Evolutionary conservation across 2,888 invertebrate genomes (phyloP).

Genomic region (Allophyes oxyacanthae): DNA sequence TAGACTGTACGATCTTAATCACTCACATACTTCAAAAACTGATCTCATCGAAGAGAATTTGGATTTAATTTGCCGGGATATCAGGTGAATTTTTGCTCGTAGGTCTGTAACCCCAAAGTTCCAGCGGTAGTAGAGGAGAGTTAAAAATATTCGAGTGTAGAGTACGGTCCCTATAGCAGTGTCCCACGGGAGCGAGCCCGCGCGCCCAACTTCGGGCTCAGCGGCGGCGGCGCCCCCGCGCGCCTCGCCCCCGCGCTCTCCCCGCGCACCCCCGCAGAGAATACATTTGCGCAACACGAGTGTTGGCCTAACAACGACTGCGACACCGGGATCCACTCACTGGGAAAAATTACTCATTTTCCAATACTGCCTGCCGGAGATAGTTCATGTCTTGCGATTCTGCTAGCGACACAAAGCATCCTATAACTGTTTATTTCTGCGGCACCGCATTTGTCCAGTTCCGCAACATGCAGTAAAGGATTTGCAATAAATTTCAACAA

Average conservation of each 20-base stretch:
- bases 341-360: constrained; percentile 86
- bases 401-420: constrained; percentile 68
- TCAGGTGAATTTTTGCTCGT: background rate
- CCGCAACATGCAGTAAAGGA: constrained; percentile 62
- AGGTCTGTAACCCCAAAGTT: constrained; percentile 5
- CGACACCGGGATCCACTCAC: constrained; percentile 80
- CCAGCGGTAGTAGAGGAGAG: constrained; percentile 36
- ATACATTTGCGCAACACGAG: constrained; percentile 89
- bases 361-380: constrained; percentile 63
- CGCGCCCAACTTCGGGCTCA: constrained; percentile 89
- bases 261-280: constrained; percentile 81
- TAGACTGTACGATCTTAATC: constrained; percentile 13
- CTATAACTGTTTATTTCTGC: constrained; percentile 51
- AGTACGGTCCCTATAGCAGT: constrained; percentile 79
- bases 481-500: constrained; percentile 74
- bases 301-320: constrained; percentile 86
- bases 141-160: constrained; percentile 52
- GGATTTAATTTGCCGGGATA: background rate
- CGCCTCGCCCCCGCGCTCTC: constrained; percentile 49
- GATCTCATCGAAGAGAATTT: background rate
- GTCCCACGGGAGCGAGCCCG: constrained; percentile 85
- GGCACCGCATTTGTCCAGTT: constrained; percentile 51
- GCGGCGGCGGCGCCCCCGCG: constrained; percentile 72
- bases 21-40: background rate
- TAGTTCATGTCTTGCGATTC: constrained; percentile 53